A percentile compares a stretch with the other conserved stretches of the same genome.
phyloP scores from a whole-genome alignment of 2,888 invertebrate genomes.

The Campoletis raptor region DNA sequence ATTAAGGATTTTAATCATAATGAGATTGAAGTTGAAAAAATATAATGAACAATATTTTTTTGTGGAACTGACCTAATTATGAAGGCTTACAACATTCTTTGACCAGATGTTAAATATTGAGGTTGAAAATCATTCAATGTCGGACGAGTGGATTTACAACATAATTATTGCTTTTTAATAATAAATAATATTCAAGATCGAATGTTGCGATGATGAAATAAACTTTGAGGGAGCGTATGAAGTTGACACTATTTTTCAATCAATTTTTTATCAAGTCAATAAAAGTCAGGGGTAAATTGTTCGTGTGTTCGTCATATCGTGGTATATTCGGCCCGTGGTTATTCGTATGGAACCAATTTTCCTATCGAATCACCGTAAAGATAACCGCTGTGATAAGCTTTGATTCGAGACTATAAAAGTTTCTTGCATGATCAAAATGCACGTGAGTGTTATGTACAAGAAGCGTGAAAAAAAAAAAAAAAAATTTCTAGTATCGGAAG shows the following conservation, averaged over 20 bases:
- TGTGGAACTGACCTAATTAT: not conserved
- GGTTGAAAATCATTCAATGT: too few species aligned
- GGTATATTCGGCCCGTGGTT: not conserved
- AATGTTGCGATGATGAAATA: not conserved
- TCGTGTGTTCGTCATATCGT: not conserved
- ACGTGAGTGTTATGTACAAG: not conserved
- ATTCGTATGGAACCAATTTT: conserved; percentile 24
- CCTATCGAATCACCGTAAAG: conserved; percentile 39
- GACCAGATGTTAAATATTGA: too few species aligned
- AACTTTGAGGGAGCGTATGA: not conserved
- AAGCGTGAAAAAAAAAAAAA: conserved; percentile 15
- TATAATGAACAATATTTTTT: not conserved
- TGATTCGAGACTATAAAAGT: conserved; percentile 44
- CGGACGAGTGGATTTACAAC: too few species aligned
- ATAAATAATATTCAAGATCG: too few species aligned
- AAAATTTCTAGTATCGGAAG: not conserved
- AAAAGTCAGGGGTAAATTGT: not conserved
- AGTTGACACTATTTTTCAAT: not conserved
- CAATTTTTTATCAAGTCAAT: not conserved
- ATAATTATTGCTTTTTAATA: too few species aligned
- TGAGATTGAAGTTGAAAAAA: not conserved
- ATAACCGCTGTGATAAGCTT: conserved; percentile 41
- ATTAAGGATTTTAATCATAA: not conserved
- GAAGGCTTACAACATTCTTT: not conserved
- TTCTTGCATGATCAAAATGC: conserved; percentile 6